Conservation (phyloP, 2,113 vertebrate species). For the Rhynchomys soricoides region DNA sequence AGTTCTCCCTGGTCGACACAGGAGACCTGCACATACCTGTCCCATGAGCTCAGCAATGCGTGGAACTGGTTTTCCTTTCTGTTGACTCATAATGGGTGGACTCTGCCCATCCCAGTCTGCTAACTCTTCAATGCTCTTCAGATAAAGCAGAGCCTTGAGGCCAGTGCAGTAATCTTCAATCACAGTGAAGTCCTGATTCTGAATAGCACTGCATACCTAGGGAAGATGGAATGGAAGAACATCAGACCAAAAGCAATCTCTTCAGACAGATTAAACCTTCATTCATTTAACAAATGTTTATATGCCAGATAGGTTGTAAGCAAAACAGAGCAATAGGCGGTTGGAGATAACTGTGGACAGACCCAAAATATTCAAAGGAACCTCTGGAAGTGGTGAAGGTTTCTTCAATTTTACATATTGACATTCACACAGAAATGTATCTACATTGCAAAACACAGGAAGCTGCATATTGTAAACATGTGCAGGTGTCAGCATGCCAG, state of each 20-base stretch:
- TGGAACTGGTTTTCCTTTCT: conserved; percentile 93
- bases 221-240: not conserved
- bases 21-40: conserved; percentile 86
- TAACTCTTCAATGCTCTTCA: conserved; percentile 92
- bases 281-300: not conserved
- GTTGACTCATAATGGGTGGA: conserved; percentile 90
- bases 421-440: not conserved
- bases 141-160: conserved; percentile 92
- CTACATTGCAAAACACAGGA: not conserved
- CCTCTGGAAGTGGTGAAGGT: not conserved
- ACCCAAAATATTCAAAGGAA: not conserved
- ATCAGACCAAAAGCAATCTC: not conserved
- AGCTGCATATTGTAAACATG: not conserved
- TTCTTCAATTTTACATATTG: not conserved
- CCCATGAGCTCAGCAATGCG: conserved; percentile 88
- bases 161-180: conserved; percentile 96
- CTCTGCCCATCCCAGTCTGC: conserved; percentile 93
- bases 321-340: not conserved
- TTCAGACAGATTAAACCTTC: not conserved
- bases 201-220: conserved; percentile 95
- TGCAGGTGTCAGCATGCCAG: not conserved
- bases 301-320: not conserved
- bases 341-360: not conserved
- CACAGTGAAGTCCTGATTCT: conserved; percentile 98
- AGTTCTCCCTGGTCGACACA: not conserved